phyloP scores from a whole-genome alignment of 1,140 invertebrate species.

The Aphis craccivora region DNA sequence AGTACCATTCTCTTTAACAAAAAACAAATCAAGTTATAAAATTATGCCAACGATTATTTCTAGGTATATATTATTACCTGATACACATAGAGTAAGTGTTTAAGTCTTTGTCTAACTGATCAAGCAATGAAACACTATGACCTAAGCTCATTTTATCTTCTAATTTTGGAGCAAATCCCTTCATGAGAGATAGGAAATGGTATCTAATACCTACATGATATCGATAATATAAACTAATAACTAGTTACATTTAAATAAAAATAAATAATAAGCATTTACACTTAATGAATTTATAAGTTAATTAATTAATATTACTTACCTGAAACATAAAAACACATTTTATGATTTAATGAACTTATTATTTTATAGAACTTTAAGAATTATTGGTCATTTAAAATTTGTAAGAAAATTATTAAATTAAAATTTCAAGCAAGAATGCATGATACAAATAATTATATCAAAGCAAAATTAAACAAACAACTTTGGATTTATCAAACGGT shows the following conservation, averaged over 20 bases:
- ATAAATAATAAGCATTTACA: neutral
- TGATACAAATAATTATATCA: slow-evolving; percentile 16
- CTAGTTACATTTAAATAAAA: neutral
- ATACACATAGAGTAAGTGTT: slow-evolving; percentile 97
- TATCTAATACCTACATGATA: slow-evolving; percentile 76
- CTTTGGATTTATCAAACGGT: too few species aligned
- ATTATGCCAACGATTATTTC: neutral
- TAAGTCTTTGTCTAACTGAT: slow-evolving; percentile 98
- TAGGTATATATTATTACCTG: slow-evolving; percentile 24
- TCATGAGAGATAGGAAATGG: slow-evolving; percentile 90
- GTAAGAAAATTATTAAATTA: slow-evolving; percentile 22
- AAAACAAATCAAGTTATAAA: slow-evolving; percentile 59
- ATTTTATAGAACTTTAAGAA: neutral
- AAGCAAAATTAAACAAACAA: slow-evolving; percentile 53
- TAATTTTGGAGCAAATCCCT: slow-evolving; percentile 86
- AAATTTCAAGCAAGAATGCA: neutral
- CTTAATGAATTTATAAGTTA: neutral
- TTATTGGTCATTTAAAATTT: neutral
- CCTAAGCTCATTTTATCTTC: slow-evolving; percentile 93
- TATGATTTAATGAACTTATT: neutral
- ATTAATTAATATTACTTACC: slow-evolving; percentile 53
- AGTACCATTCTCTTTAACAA: slow-evolving; percentile 81
- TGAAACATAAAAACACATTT: slow-evolving; percentile 53
- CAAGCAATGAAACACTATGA: slow-evolving; percentile 91
- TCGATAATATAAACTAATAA: slow-evolving; percentile 29